A percentile compares a stretch with the other conserved stretches of the same genome.
Evolutionary conservation across 2,888 invertebrate species (phyloP).

Genomic region (Ochropacha duplaris): DNA sequence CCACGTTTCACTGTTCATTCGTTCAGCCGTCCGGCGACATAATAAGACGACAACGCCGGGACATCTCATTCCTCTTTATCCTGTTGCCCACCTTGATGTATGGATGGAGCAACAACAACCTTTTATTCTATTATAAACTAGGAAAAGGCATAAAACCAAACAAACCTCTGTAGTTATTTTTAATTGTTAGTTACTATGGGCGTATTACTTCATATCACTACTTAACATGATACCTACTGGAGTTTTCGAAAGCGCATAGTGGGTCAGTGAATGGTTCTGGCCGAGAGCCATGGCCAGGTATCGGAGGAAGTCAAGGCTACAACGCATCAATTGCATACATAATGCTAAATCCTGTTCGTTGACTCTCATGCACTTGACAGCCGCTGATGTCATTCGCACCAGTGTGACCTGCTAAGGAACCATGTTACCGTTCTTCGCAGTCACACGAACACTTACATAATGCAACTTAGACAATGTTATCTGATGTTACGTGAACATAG

Average conservation of each 20-base stretch:
- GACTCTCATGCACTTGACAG: conserved; percentile 78
- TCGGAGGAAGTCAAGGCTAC: conserved; percentile 72
- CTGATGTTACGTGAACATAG: conserved; percentile 53
- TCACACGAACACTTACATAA: conserved; percentile 75
- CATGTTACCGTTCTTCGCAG: conserved; percentile 74
- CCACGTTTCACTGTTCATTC: conserved; percentile 42
- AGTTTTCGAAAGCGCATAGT: conserved; percentile 53
- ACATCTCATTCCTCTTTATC: conserved; percentile 19
- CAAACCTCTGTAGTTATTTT: not conserved
- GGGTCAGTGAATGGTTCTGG: conserved; percentile 75
- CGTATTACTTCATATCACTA: not conserved
- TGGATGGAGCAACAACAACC: conserved; percentile 10
- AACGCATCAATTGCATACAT: conserved; percentile 68
- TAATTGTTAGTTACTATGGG: not conserved
- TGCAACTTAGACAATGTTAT: conserved; percentile 66
- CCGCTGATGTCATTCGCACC: conserved; percentile 75
- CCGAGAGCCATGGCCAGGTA: conserved; percentile 57
- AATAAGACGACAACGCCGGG: conserved; percentile 28
- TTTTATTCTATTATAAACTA: not conserved
- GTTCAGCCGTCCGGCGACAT: conserved; percentile 36
- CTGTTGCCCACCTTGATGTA: conserved; percentile 22
- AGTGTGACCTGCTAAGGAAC: conserved; percentile 77
- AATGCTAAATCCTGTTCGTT: conserved; percentile 76
- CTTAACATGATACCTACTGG: not conserved
- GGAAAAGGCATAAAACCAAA: not conserved